phyloP scores from a whole-genome alignment of 2,113 vertebrate species.

The Cochlearius cochlearius region DNA sequence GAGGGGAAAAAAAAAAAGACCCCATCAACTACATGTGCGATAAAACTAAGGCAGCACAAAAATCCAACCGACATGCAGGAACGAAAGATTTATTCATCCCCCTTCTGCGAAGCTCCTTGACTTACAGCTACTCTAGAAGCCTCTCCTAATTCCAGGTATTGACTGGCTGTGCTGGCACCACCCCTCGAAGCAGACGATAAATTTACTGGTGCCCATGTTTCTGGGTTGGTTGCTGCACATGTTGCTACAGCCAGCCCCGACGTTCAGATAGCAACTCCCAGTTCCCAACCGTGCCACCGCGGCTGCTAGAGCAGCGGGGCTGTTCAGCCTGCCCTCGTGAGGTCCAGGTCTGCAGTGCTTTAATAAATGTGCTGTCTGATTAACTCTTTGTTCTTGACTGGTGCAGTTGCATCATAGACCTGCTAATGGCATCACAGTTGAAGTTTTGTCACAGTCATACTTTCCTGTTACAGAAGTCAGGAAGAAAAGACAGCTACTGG shows the following conservation, averaged over 20 bases:
- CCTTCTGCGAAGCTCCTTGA: not conserved
- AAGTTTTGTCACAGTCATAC: not conserved
- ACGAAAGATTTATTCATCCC: not conserved
- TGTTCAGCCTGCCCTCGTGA: not conserved
- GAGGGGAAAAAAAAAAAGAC: not conserved
- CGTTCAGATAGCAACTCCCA: not conserved
- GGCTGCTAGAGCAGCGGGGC: not conserved
- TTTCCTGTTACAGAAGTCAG: not conserved
- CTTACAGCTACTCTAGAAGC: not conserved
- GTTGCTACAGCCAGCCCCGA: not conserved
- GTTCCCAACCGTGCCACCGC: rapidly evolving
- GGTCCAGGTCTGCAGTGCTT: not conserved
- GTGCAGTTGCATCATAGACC: not conserved
- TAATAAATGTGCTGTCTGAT: not conserved
- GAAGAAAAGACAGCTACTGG: not conserved
- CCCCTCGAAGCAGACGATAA: not conserved
- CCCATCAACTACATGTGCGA: not conserved
- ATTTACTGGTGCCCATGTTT: not conserved
- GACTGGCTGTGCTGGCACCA: not conserved
- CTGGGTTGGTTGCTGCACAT: not conserved
- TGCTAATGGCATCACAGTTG: not conserved
- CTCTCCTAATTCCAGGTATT: not conserved
- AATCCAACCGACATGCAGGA: not conserved
- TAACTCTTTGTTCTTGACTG: not conserved
- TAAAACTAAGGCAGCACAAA: not conserved